Conservation (phyloP, 2,888 invertebrate genomes). For the Strigamia maritima region DNA sequence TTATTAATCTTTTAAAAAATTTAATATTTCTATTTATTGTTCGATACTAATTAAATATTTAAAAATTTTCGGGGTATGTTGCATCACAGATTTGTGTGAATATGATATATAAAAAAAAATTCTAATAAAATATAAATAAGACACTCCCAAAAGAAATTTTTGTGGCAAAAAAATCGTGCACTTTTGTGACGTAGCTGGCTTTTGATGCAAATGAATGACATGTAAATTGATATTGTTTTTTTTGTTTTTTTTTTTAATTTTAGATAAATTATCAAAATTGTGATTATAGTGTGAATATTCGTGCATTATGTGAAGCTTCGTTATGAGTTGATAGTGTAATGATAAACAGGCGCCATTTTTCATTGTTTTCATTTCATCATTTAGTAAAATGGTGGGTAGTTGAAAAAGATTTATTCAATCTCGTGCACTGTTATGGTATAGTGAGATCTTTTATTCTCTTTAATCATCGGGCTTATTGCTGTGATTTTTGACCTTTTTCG, state of each 20-base stretch:
- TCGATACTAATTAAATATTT: not conserved
- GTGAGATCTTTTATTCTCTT: slow-evolving; percentile 4
- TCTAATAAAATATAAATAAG: not conserved
- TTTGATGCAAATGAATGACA: not conserved
- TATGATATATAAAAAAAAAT: not conserved
- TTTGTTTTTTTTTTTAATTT: not conserved
- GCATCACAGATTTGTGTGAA: slow-evolving; percentile 4
- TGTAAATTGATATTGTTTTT: not conserved
- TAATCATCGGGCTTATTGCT: slow-evolving; percentile 4
- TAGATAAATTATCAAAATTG: not conserved
- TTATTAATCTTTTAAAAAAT: not conserved
- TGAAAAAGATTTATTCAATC: not conserved
- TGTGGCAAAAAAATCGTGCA: slow-evolving; percentile 4
- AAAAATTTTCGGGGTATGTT: not conserved
- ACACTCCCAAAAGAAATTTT: not conserved
- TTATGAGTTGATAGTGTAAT: not conserved
- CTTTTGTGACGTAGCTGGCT: slow-evolving; percentile 4
- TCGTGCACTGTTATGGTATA: slow-evolving; percentile 4
- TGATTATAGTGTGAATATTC: not conserved
- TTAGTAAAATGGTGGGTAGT: not conserved
- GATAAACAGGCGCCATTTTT: not conserved
- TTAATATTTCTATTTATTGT: not conserved
- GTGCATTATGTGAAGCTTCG: not conserved
- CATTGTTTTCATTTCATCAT: not conserved
- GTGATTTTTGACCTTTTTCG: slow-evolving; percentile 1